Conservation (phyloP, 2,888 invertebrate genomes). For the Melanotus villosus region DNA sequence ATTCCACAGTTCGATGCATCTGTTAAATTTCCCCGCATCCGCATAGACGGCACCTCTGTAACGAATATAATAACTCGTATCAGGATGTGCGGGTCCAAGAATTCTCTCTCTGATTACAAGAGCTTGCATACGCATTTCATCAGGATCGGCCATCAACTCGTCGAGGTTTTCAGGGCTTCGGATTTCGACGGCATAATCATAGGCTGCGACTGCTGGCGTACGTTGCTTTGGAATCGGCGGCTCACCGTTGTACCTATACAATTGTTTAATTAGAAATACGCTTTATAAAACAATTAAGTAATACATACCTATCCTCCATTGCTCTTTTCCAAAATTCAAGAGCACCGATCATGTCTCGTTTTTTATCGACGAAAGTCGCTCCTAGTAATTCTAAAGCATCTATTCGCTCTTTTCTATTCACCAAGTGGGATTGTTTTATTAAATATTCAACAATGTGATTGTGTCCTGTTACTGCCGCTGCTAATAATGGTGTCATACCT, state of each 20-base stretch:
- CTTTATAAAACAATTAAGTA: no score
- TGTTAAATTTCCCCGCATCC: constrained; percentile 90
- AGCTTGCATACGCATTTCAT: constrained; percentile 97
- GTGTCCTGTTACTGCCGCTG: constrained; percentile 94
- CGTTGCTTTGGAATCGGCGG: constrained; percentile 81
- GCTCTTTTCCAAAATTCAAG: constrained; percentile 92
- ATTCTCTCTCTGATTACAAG: constrained; percentile 93
- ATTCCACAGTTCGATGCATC: constrained; percentile 96
- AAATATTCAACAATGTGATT: constrained; percentile 94
- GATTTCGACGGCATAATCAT: constrained; percentile 90
- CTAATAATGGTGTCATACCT: constrained; percentile 95
- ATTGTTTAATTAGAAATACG: no score
- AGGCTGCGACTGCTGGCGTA: constrained; percentile 84
- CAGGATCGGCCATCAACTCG: constrained; percentile 92
- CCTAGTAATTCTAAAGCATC: constrained; percentile 93
- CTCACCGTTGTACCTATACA: constrained; percentile 68
- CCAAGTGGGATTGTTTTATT: constrained; percentile 79
- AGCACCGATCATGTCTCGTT: constrained; percentile 93
- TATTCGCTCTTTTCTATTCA: constrained; percentile 84
- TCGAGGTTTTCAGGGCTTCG: constrained; percentile 84
- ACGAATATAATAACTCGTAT: constrained; percentile 96
- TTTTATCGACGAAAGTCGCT: constrained; percentile 97
- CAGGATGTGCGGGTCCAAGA: constrained; percentile 92
- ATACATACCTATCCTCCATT: constrained; percentile 83
- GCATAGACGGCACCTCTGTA: constrained; percentile 84